Conservation (phyloP, 2,888 invertebrate species). For the Drosophila fungiperda region DNA sequence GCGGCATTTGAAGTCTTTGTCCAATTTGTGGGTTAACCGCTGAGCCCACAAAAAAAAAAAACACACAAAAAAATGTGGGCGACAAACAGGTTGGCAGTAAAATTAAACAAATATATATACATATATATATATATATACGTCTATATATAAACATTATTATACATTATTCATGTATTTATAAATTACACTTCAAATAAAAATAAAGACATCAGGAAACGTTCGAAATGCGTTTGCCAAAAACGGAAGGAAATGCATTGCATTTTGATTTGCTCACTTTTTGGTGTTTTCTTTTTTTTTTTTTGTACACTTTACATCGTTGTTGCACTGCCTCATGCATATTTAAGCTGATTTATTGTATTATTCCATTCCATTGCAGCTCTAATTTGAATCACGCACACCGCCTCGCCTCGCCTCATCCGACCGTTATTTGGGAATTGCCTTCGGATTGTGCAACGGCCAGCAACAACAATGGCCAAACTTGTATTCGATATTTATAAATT, state of each 20-base stretch:
- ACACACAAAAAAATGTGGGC: constrained; percentile 13
- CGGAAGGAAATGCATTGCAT: constrained; percentile 75
- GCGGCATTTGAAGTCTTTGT: constrained; percentile 44
- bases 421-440: constrained; percentile 33
- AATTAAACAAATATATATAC: not conserved
- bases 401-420: constrained; percentile 3
- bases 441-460: constrained; percentile 56
- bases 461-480: constrained; percentile 20
- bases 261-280: constrained; percentile 52
- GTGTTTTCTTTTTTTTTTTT: constrained; percentile 15
- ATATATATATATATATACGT: not conserved
- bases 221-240: constrained; percentile 40
- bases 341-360: constrained; percentile 72
- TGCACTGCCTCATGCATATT: constrained; percentile 62
- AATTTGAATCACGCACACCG: constrained; percentile 73
- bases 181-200: not conserved
- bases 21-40: constrained; percentile 30
- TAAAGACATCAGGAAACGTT: constrained; percentile 26
- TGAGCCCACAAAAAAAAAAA: not conserved
- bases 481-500: constrained; percentile 50
- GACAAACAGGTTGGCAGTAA: constrained; percentile 22
- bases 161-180: constrained; percentile 4
- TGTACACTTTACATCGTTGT: constrained; percentile 3
- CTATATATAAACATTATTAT: not conserved
- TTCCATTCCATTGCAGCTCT: constrained; percentile 59